phyloP scores from a whole-genome alignment of 2,113 vertebrate genomes.

The Ailuropoda melanoleuca region DNA sequence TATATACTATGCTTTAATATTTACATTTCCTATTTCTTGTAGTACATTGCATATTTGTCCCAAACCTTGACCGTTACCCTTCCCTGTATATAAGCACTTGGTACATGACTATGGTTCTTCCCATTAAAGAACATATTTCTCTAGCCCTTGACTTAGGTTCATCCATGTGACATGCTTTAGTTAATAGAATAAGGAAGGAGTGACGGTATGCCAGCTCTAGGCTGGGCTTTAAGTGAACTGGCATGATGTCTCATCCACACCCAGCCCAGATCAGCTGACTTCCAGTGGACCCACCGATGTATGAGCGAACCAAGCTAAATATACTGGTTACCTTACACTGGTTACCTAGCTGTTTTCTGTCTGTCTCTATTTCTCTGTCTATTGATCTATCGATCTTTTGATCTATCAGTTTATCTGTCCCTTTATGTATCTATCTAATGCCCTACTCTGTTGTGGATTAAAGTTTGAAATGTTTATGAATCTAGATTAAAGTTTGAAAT shows the following conservation, averaged over 20 bases:
- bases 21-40: background rate
- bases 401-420: background rate
- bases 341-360: background rate
- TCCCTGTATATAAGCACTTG: background rate
- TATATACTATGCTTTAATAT: background rate
- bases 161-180: background rate
- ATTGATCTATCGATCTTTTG: background rate
- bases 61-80: background rate
- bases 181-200: background rate
- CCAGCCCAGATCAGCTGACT: background rate
- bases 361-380: background rate
- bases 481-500: conserved; percentile 25
- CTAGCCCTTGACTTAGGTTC: background rate
- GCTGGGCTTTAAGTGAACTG: background rate
- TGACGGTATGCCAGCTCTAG: background rate
- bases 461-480: conserved; percentile 13
- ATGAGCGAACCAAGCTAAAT: background rate
- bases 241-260: background rate
- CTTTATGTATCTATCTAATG: background rate
- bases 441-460: background rate
- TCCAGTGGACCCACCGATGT: background rate
- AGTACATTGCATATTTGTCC: background rate
- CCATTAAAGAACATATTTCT: background rate
- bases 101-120: background rate
- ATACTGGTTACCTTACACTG: background rate